Percentiles rank a stretch among this genome's conserved stretches.
phyloP scores from a whole-genome alignment of 1,140 invertebrate genomes.

The Meloidogyne floridensis region DNA sequence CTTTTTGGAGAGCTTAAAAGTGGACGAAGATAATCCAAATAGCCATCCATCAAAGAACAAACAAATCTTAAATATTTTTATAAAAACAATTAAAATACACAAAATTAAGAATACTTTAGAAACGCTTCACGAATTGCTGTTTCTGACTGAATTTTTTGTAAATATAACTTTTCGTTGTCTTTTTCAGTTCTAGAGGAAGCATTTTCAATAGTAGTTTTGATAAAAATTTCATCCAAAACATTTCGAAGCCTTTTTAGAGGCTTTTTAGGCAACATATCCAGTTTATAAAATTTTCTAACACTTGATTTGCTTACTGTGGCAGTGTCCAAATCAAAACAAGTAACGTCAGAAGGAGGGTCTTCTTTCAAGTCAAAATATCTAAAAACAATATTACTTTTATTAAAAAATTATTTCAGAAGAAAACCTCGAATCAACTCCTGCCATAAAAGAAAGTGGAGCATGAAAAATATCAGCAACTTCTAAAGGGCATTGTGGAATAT shows the following conservation, averaged over 20 bases:
- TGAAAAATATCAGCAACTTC: conserved; percentile 81
- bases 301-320: conserved; percentile 74
- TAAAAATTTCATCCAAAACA: conserved; percentile 34
- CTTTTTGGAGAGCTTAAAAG: conserved; percentile 90
- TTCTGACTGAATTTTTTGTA: conserved; percentile 69
- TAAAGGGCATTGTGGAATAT: conserved; percentile 96
- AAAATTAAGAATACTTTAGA: conserved; percentile 69
- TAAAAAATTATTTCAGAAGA: conserved; percentile 3
- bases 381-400: conserved; percentile 67
- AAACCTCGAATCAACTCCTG: conserved; percentile 80
- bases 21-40: conserved; percentile 84
- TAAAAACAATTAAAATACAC: background rate
- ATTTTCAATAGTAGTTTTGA: conserved; percentile 43
- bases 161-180: conserved; percentile 32
- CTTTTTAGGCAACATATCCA: conserved; percentile 64
- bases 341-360: conserved; percentile 91
- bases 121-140: conserved; percentile 95
- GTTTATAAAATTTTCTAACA: conserved; percentile 55
- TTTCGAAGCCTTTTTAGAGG: conserved; percentile 50
- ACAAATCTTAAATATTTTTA: conserved; percentile 75
- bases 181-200: background rate
- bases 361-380: conserved; percentile 92
- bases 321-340: conserved; percentile 96
- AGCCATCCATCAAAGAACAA: conserved; percentile 87
- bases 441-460: conserved; percentile 93